These are phyloP conservation scores for Pholis gunnellus DNA, from an alignment of 2,113 vertebrate species.

Conservation along the genomic window DNA sequence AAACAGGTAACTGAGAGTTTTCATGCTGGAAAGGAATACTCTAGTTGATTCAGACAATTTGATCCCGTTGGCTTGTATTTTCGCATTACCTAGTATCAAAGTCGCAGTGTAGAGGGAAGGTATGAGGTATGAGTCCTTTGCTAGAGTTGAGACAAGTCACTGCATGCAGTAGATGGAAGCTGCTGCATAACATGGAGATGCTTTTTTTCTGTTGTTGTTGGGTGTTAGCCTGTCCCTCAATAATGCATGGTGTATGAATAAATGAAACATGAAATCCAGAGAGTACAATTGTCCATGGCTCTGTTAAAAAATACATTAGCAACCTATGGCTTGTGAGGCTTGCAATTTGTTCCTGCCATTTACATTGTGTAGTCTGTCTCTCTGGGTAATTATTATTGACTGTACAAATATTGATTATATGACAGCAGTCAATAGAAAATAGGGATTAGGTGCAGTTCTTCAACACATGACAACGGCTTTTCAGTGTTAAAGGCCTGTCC, in stretches of 20 bases:
- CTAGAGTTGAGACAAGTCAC: neutral
- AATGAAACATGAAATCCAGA: slow-evolving; percentile 56
- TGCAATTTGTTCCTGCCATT: slow-evolving; percentile 16
- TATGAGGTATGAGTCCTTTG: neutral
- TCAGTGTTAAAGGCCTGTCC: neutral
- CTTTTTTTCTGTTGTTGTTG: slow-evolving; percentile 47
- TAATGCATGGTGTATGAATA: slow-evolving; percentile 73
- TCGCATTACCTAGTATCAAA: neutral
- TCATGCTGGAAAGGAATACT: neutral
- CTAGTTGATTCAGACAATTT: neutral
- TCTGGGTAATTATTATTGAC: neutral
- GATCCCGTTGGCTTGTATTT: no score
- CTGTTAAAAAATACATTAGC: slow-evolving; percentile 61
- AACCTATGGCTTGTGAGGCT: slow-evolving; percentile 8
- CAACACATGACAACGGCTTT: neutral
- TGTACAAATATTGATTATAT: neutral
- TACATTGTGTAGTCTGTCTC: slow-evolving; percentile 6
- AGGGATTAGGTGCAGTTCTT: neutral
- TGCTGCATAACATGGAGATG: slow-evolving; percentile 14
- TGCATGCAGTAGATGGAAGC: slow-evolving; percentile 19
- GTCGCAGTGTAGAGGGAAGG: neutral
- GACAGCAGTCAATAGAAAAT: neutral
- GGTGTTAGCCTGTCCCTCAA: slow-evolving; percentile 60
- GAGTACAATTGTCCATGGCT: slow-evolving; percentile 37
- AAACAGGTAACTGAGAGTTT: slow-evolving; percentile 84